Evolutionary conservation across 2,888 invertebrate species (phyloP), one percentile per base, ranked within the genome.

Genomic region (Xestia c-nigrum): DNA sequence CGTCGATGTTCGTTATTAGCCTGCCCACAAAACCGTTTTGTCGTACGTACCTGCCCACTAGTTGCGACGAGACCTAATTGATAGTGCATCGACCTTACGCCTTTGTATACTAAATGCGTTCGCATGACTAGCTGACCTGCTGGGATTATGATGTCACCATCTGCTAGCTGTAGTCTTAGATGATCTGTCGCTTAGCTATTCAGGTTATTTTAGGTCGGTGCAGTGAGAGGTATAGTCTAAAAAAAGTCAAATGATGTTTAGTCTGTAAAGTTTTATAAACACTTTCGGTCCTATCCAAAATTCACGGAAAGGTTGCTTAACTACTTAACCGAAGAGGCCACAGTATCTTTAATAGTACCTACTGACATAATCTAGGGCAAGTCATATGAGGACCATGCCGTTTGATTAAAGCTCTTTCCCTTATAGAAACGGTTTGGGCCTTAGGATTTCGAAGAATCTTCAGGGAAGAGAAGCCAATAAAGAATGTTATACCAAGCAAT

Each of bases 31-130:
- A 47, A 38, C 52, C 38, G 38, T 38, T 74, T 46, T 19, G 47
- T 43, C 6, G 24, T 19, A 0, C 64, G 59, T 81, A 68, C 64
- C 50, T 63, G 52, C 69, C 68, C 63, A 64, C 80, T 69, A 73
- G 77, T 80, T n/a, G 64, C 52, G 70, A 78, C 52, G 68, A 78
- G 78, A 80, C 80, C 74, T 85, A 80, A 85, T 83, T 80, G 74
- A 78, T 80, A 38, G 86, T 80, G 76, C 88, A 80, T 75, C 74
- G 86, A 86, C 88, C 86, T 80, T 65, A 68, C 52, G 12, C 31
- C 57, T 77, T 76, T 75, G 71, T 78, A 72, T 61, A 83, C 76
- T 69, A 66, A 68, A 72, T 81, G 40, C 52, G 24, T 52, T 68
- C 9, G 67, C n/a, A 47, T 59, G 67, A 57, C 71, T 68, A 65